Evolutionary conservation across 1,140 invertebrate genomes (phyloP).

Genomic region (Drosophila triauraria): DNA sequence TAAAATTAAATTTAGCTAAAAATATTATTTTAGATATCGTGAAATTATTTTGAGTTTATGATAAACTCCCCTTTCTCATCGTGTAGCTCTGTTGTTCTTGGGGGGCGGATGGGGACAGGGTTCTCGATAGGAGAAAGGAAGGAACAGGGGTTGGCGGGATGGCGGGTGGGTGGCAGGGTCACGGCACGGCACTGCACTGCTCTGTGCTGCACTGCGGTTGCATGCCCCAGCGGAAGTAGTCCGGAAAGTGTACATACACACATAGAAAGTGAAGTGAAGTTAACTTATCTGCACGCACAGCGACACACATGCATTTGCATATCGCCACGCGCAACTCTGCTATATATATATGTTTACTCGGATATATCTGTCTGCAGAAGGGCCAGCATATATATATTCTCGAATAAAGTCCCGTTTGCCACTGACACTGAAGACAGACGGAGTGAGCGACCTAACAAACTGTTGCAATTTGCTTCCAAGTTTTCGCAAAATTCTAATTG

Average conservation of each 20-base stretch:
- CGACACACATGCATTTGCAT: conserved; percentile 43
- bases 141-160: background rate
- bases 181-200: conserved; percentile 31
- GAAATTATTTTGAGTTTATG: background rate
- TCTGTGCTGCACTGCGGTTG: conserved; percentile 32
- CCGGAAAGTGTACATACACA: conserved; percentile 54
- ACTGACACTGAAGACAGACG: conserved; percentile 46
- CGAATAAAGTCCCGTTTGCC: conserved; percentile 34
- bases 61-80: background rate
- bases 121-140: conserved; percentile 1
- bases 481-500: conserved; percentile 65
- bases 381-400: conserved; percentile 2
- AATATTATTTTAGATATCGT: too few species aligned
- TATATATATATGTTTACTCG: conserved; percentile 15
- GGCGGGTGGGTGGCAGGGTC: conserved; percentile 48
- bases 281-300: conserved; percentile 41
- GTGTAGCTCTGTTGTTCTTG: conserved; percentile 21
- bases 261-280: conserved; percentile 64
- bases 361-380: conserved; percentile 19
- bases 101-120: background rate
- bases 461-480: conserved; percentile 59
- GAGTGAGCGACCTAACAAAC: conserved; percentile 39
- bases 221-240: conserved; percentile 63
- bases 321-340: conserved; percentile 30
- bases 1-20: too few species aligned